A percentile compares a stretch with the other conserved stretches of the same genome.
Conservation (phyloP, 1,140 invertebrate genomes). For the Atta colombica region DNA sequence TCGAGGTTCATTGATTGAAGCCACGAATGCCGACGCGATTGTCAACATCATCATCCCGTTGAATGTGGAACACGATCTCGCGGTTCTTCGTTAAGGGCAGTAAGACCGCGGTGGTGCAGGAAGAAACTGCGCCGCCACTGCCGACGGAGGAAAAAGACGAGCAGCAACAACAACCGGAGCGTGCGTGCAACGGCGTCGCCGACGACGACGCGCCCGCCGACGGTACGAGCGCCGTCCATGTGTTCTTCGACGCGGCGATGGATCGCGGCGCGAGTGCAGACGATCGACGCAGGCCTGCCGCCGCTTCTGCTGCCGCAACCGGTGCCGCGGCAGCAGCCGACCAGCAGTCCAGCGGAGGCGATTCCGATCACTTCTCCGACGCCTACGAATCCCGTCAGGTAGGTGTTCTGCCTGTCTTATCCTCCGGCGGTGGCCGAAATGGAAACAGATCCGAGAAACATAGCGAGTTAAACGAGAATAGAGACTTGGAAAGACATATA, state of each 20-base stretch:
- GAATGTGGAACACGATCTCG: slow-evolving; percentile 86
- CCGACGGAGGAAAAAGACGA: slow-evolving; percentile 42
- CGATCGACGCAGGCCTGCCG: slow-evolving; percentile 68
- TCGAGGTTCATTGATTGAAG: slow-evolving; percentile 54
- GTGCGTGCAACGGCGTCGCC: slow-evolving; percentile 75
- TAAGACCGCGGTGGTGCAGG: slow-evolving; percentile 77
- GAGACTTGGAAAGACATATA: neutral
- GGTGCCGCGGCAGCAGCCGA: slow-evolving; percentile 67
- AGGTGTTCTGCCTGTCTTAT: slow-evolving; percentile 13
- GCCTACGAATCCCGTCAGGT: slow-evolving; percentile 84
- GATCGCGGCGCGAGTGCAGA: slow-evolving; percentile 84
- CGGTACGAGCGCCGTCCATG: slow-evolving; percentile 83
- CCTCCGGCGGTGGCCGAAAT: neutral
- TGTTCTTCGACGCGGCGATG: slow-evolving; percentile 84
- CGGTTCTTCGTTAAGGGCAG: slow-evolving; percentile 83
- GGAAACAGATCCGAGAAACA: neutral
- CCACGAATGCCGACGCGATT: slow-evolving; percentile 28
- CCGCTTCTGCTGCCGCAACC: slow-evolving; percentile 50
- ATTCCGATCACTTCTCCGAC: slow-evolving; percentile 81
- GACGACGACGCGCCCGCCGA: slow-evolving; percentile 79
- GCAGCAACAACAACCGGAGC: slow-evolving; percentile 71
- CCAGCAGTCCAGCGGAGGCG: slow-evolving; percentile 74
- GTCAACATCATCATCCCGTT: slow-evolving; percentile 68
- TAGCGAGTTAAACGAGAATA: neutral
- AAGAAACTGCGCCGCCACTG: slow-evolving; percentile 58